Conservation (phyloP, 2,797 vertebrate species). For the Crax fasciolata region DNA sequence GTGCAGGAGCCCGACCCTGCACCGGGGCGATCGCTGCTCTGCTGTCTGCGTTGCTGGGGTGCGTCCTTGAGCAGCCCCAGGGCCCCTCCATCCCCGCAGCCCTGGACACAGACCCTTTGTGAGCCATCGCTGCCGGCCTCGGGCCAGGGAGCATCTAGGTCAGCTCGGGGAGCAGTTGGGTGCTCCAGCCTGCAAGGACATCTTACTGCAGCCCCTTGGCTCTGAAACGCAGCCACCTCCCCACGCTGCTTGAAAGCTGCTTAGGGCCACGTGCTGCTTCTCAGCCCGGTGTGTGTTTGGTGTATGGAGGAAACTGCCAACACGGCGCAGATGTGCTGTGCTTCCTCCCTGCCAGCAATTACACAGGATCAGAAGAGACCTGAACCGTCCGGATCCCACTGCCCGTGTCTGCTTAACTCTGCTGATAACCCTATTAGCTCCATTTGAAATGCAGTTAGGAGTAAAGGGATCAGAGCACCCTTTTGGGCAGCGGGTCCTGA, state of each 20-base stretch:
- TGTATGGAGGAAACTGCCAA: background rate
- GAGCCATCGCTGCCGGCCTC: background rate
- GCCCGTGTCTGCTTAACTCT: background rate
- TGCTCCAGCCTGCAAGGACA: background rate
- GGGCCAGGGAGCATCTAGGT: constrained; percentile 67
- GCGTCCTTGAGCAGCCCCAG: background rate
- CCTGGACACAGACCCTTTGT: constrained; percentile 28
- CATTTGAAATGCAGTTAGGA: background rate
- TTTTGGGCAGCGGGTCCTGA: constrained; percentile 10
- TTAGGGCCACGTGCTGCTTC: background rate
- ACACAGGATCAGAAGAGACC: background rate
- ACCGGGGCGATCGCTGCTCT: background rate
- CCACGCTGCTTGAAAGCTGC: background rate
- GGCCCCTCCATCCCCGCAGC: background rate
- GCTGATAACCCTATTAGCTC: background rate
- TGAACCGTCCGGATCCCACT: background rate
- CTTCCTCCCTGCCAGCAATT: background rate
- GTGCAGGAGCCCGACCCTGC: too few species aligned
- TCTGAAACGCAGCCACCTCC: background rate
- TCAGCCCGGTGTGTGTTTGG: background rate
- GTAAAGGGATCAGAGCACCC: background rate
- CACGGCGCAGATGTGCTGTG: background rate
- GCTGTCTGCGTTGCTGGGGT: constrained; percentile 22
- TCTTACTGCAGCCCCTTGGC: background rate
- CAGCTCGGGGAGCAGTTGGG: constrained; percentile 5